Evolutionary conservation across 1,140 invertebrate species (phyloP).

Genomic region (Aphaenogaster floridana): DNA sequence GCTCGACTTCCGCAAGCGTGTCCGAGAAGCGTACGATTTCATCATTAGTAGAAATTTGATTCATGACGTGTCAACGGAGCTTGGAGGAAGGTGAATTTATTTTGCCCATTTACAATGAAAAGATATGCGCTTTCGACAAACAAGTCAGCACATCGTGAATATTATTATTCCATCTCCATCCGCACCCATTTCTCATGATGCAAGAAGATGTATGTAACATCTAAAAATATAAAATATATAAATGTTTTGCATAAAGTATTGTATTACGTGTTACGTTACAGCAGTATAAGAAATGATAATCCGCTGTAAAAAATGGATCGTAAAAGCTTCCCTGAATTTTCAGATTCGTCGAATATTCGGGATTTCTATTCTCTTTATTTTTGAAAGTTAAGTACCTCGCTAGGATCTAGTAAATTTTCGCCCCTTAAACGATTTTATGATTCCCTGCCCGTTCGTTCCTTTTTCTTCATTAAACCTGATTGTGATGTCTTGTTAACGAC

Average conservation of each 20-base stretch:
- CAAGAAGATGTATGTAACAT: neutral
- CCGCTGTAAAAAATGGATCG: neutral
- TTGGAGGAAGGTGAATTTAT: slow-evolving; percentile 46
- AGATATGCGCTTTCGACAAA: neutral
- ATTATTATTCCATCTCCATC: neutral
- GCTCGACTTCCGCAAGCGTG: slow-evolving; percentile 72
- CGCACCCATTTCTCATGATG: neutral
- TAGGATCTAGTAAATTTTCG: neutral
- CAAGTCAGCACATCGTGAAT: neutral
- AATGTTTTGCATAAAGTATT: neutral
- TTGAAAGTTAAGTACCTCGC: neutral
- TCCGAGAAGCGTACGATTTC: slow-evolving; percentile 67
- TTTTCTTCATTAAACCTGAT: slow-evolving; percentile 53
- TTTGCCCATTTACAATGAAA: neutral
- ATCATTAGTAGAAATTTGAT: slow-evolving; percentile 64
- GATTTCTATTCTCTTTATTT: neutral
- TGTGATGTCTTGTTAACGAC: slow-evolving; percentile 54
- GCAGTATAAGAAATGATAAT: neutral
- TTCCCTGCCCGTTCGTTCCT: neutral
- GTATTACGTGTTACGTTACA: neutral
- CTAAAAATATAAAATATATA: neutral
- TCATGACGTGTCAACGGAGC: slow-evolving; percentile 45
- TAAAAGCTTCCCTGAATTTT: neutral
- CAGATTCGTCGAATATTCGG: neutral
- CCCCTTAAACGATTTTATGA: slow-evolving; percentile 4